These are phyloP conservation scores for Eupeodes luniger DNA, from an alignment of 2,888 invertebrate genomes.

Conservation along the genomic window DNA sequence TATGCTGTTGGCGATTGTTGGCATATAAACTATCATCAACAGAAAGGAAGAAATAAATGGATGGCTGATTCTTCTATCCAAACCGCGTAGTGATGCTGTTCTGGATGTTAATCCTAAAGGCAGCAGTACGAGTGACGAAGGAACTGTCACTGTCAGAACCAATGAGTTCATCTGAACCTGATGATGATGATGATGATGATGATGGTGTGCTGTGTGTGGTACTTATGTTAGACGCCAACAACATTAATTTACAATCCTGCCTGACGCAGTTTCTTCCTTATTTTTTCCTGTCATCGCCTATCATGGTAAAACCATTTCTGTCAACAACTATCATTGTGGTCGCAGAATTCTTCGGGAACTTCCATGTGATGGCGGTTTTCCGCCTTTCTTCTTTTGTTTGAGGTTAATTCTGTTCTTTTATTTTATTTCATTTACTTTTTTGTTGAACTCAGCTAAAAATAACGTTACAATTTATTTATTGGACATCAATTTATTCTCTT, in stretches of 20 bases:
- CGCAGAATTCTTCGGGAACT: slow-evolving; percentile 10
- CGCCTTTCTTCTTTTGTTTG: background rate
- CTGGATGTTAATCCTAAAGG: slow-evolving; percentile 27
- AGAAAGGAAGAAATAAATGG: background rate
- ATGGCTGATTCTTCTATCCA: slow-evolving; percentile 11
- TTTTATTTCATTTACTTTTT: background rate
- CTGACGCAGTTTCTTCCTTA: slow-evolving; percentile 15
- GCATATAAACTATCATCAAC: background rate
- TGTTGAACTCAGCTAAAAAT: slow-evolving; percentile 1
- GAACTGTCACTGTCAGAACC: slow-evolving; percentile 46
- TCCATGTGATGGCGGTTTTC: slow-evolving; percentile 24
- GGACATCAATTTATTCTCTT: background rate
- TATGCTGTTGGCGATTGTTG: slow-evolving; percentile 7
- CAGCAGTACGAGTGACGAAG: background rate
- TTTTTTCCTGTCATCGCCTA: background rate
- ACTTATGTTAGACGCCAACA: slow-evolving; percentile 66
- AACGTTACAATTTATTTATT: slow-evolving; percentile 34
- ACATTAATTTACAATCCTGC: slow-evolving; percentile 61
- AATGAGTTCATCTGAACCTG: slow-evolving; percentile 68
- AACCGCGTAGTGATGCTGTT: slow-evolving; percentile 2
- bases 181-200: slow-evolving; percentile 36
- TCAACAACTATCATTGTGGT: slow-evolving; percentile 24
- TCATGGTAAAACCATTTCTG: slow-evolving; percentile 27
- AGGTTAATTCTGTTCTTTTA: background rate
- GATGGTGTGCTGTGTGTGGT: background rate